Evolutionary conservation across 2,113 vertebrate genomes (phyloP).

Genomic region (Onychostruthus taczanowskii): DNA sequence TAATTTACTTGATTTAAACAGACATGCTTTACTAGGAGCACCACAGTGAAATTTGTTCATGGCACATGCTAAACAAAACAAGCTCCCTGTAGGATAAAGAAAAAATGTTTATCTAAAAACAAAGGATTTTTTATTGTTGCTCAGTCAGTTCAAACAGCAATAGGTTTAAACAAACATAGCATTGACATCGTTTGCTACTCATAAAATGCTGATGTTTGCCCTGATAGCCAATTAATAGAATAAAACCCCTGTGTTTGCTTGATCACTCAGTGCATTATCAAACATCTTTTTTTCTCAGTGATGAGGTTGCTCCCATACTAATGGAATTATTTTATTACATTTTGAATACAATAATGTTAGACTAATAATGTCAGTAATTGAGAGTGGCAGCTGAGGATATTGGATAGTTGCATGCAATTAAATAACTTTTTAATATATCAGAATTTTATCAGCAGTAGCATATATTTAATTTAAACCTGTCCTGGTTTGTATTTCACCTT

Average conservation of each 20-base stretch:
- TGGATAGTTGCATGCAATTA: background rate
- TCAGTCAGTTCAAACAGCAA: conserved; percentile 58
- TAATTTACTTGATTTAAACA: conserved; percentile 58
- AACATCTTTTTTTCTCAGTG: conserved; percentile 22
- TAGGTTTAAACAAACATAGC: conserved; percentile 46
- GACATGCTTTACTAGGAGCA: conserved; percentile 45
- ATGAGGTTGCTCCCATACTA: conserved; percentile 37
- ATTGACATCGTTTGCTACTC: background rate
- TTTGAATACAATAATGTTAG: conserved; percentile 4
- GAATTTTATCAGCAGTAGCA: background rate
- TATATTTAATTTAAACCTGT: background rate
- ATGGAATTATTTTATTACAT: conserved; percentile 42
- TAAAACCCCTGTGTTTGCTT: conserved; percentile 27
- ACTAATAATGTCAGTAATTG: conserved; percentile 32
- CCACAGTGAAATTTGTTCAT: conserved; percentile 9
- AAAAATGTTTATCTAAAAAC: conserved; percentile 61
- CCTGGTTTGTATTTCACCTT: background rate
- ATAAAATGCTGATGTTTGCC: background rate
- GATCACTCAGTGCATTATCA: background rate
- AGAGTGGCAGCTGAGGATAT: background rate
- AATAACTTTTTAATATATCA: background rate
- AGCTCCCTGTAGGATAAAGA: conserved; percentile 16
- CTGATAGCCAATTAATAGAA: conserved; percentile 61
- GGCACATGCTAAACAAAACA: conserved; percentile 34
- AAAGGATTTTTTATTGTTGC: conserved; percentile 57